Evolutionary conservation across 35 echinoderm and acorn worm species (phyloP).

Genomic region (Nesometra sesokonis): DNA sequence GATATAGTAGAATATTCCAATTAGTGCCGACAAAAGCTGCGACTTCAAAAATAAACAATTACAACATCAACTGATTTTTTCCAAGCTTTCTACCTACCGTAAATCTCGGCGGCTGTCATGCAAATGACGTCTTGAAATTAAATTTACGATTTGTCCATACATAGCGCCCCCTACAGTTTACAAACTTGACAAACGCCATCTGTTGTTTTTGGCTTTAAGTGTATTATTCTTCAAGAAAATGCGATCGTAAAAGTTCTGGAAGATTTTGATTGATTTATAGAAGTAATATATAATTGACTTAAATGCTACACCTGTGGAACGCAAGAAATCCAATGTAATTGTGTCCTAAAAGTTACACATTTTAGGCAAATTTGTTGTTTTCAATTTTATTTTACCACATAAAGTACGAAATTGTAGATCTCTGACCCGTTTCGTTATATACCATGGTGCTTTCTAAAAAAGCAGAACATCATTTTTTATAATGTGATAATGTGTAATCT

Average conservation of each 20-base stretch:
- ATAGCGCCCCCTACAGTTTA: not conserved
- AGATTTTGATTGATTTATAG: too few species aligned
- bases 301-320: too few species aligned
- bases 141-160: not conserved
- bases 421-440: too few species aligned
- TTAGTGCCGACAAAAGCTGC: not conserved
- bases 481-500: too few species aligned
- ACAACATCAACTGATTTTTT: not conserved
- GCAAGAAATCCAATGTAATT: too few species aligned
- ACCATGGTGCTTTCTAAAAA: too few species aligned
- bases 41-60: not conserved
- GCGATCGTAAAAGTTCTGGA: not conserved
- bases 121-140: not conserved
- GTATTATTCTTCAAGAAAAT: not conserved
- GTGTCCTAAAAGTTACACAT: too few species aligned
- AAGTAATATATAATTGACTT: too few species aligned
- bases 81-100: not conserved
- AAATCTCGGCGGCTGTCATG: not conserved
- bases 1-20: not conserved
- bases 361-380: too few species aligned
- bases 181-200: not conserved
- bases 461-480: too few species aligned
- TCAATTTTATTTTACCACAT: too few species aligned
- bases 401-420: too few species aligned
- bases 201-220: not conserved